Percentiles rank a stretch among this genome's conserved stretches.
phyloP scores from a whole-genome alignment of 1,140 invertebrate species.

The Odontomachus brunneus region DNA sequence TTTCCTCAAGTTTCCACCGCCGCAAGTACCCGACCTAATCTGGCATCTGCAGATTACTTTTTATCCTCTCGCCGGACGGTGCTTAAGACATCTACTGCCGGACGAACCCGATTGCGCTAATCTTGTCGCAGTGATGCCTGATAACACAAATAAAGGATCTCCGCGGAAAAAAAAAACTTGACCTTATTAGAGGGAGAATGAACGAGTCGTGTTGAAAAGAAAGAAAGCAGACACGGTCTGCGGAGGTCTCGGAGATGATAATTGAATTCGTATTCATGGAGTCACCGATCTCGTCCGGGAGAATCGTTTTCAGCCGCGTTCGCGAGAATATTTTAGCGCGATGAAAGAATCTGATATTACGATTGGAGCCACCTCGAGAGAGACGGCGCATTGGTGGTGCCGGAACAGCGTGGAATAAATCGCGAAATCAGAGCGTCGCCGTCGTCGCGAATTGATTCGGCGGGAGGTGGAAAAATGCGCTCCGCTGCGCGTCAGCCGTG shows the following conservation, averaged over 20 bases:
- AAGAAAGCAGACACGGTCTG: neutral
- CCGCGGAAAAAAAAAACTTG: too few species aligned
- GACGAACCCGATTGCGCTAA: neutral
- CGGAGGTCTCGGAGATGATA: slow-evolving; percentile 19
- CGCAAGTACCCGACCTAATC: neutral
- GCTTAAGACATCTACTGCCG: neutral
- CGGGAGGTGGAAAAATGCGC: neutral
- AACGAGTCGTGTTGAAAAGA: slow-evolving; percentile 4
- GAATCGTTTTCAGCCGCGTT: neutral
- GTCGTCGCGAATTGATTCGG: neutral
- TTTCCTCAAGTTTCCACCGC: slow-evolving; percentile 9
- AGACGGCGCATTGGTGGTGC: neutral
- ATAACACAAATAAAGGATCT: too few species aligned
- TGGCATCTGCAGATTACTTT: slow-evolving; percentile 21
- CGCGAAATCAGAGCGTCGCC: neutral
- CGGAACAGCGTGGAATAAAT: slow-evolving; percentile 1
- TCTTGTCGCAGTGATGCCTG: neutral
- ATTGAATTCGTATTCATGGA: slow-evolving; percentile 35
- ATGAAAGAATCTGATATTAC: slow-evolving; percentile 4
- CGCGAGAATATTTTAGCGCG: neutral
- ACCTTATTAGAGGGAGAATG: neutral
- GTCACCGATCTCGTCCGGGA: neutral
- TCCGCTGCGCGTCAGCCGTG: neutral
- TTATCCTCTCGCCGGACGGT: neutral
- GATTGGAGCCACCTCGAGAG: slow-evolving; percentile 1